A percentile compares a stretch with the other conserved stretches of the same genome.
phyloP scores from a whole-genome alignment of 2,888 invertebrate genomes.

The Drosophila basisetae region DNA sequence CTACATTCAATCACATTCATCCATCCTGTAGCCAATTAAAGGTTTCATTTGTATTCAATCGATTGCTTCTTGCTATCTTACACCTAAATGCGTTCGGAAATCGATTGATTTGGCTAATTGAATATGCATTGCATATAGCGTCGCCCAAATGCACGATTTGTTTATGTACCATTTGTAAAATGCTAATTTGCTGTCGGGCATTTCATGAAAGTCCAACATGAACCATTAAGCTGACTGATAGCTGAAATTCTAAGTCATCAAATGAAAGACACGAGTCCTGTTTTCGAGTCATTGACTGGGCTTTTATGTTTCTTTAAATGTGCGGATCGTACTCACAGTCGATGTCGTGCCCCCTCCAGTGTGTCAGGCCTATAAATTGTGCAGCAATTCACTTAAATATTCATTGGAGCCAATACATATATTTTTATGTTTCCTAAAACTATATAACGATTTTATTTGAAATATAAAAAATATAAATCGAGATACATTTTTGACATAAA shows the following conservation, averaged over 20 bases:
- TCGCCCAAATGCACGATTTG: slow-evolving; percentile 57
- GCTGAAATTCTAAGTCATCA: slow-evolving; percentile 71
- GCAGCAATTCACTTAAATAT: not conserved
- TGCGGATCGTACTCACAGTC: slow-evolving; percentile 17
- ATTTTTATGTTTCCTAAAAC: not conserved
- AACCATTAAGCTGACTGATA: slow-evolving; percentile 55
- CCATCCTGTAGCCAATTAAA: slow-evolving; percentile 38
- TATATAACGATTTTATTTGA: not conserved
- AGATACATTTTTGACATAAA: not conserved
- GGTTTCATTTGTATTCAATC: slow-evolving; percentile 61
- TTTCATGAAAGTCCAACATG: slow-evolving; percentile 45
- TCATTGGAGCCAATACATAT: not conserved
- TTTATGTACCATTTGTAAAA: slow-evolving; percentile 59
- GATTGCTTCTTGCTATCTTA: slow-evolving; percentile 40
- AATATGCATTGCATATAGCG: slow-evolving; percentile 66
- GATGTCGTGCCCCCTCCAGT: slow-evolving; percentile 37
- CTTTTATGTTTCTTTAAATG: slow-evolving; percentile 38
- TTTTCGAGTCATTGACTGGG: slow-evolving; percentile 68
- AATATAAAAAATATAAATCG: not conserved
- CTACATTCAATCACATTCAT: slow-evolving; percentile 23
- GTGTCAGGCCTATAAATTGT: slow-evolving; percentile 45
- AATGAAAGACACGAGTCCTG: slow-evolving; percentile 72
- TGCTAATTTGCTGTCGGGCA: slow-evolving; percentile 60
- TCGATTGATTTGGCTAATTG: slow-evolving; percentile 56
- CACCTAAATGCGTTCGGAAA: slow-evolving; percentile 49